Conservation (phyloP, 2,113 vertebrate genomes). For the Cervus canadensis region DNA sequence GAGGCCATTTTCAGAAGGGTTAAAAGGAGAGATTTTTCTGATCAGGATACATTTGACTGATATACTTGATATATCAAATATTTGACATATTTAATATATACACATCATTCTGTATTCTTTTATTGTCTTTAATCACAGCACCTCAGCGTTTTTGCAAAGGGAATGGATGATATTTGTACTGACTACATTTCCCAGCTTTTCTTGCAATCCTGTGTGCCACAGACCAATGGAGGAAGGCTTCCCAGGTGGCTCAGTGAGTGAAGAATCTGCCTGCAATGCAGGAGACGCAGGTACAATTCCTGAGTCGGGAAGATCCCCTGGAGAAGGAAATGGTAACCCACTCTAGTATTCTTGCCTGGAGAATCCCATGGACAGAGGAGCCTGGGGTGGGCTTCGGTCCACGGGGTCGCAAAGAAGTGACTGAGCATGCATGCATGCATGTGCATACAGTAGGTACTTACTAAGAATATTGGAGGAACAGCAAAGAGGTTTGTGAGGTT, state of each 20-base stretch:
- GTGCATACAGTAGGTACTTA: not conserved
- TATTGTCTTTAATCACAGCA: not conserved
- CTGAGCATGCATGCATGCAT: rapidly evolving
- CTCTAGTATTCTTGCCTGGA: not conserved
- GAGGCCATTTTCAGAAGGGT: not conserved
- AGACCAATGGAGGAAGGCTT: not conserved
- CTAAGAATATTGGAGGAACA: not conserved
- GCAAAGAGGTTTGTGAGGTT: not conserved
- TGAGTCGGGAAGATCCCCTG: not conserved
- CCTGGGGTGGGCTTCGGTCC: not conserved
- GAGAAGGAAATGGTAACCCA: not conserved
- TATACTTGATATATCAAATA: not conserved
- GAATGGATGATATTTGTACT: not conserved
- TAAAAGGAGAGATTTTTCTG: not conserved
- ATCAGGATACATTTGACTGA: not conserved
- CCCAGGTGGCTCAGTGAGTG: too few relatives aligned
- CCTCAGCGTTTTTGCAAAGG: not conserved
- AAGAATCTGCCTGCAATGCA: not conserved
- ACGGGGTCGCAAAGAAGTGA: not conserved
- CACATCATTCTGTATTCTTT: not conserved
- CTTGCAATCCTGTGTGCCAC: not conserved
- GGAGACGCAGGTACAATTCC: not conserved
- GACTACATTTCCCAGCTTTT: not conserved
- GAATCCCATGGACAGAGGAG: not conserved
- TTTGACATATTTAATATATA: not conserved